phyloP scores from a whole-genome alignment of 1,140 invertebrate species.

The Ditylenchus dipsaci region DNA sequence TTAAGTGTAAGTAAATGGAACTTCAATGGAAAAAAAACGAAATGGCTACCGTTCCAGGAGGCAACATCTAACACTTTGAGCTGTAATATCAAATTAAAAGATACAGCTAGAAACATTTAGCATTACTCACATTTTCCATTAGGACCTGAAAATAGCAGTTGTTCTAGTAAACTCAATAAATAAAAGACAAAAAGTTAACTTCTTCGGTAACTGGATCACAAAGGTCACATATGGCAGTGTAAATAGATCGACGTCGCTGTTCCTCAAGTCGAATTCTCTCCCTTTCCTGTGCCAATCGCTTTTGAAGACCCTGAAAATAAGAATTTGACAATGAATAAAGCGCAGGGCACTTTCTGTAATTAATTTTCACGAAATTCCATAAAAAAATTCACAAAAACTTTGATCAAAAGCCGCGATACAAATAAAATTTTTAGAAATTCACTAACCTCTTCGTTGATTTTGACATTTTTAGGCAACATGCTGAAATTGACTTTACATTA shows the following conservation, averaged over 20 bases:
- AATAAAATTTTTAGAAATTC: no score
- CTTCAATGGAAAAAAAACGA: no score
- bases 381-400: no score
- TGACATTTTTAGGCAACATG: no score
- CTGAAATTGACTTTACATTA: no score
- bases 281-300: background rate
- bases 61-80: background rate
- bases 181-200: background rate
- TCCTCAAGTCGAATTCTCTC: background rate
- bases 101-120: background rate
- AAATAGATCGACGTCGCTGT: background rate
- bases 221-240: background rate
- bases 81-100: background rate
- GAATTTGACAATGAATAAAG: no score
- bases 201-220: background rate
- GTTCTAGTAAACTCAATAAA: no score
- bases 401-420: no score
- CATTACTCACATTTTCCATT: background rate
- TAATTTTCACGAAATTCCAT: no score
- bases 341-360: no score
- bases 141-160: background rate
- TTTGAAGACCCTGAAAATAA: background rate
- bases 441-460: no score
- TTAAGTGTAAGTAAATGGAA: background rate
- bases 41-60: conserved; percentile 4